Percentiles rank a stretch among this genome's conserved stretches.
phyloP scores from a whole-genome alignment of 2,113 vertebrate genomes.

The Etheostoma cragini region DNA sequence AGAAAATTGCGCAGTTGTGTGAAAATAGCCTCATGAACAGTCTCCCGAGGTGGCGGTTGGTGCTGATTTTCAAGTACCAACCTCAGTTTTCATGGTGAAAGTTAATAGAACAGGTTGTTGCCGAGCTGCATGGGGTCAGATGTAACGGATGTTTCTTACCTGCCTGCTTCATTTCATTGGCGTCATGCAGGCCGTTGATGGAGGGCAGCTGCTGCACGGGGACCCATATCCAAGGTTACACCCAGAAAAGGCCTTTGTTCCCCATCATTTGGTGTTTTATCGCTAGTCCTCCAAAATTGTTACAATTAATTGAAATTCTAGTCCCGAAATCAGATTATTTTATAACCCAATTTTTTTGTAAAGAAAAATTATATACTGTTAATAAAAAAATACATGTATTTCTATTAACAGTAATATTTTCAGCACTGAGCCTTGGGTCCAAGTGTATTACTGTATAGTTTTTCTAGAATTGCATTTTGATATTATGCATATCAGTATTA shows the following conservation, averaged over 20 bases:
- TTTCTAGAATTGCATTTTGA: no score
- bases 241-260: conserved; percentile 56
- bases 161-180: conserved; percentile 64
- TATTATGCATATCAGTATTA: no score
- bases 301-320: conserved; percentile 1
- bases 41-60: conserved; percentile 15
- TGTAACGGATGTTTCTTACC: conserved; percentile 56
- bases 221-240: conserved; percentile 64
- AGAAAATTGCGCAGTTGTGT: conserved; percentile 31
- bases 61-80: conserved; percentile 58
- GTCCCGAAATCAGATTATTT: not conserved
- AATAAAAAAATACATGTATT: not conserved
- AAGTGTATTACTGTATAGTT: not conserved
- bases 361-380: not conserved
- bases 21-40: conserved; percentile 47
- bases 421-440: not conserved
- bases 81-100: conserved; percentile 51
- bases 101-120: conserved; percentile 70
- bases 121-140: conserved; percentile 61
- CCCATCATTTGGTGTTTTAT: conserved; percentile 22
- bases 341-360: not conserved
- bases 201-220: conserved; percentile 60
- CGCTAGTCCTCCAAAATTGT: not conserved
- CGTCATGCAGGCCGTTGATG: conserved; percentile 60
- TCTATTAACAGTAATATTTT: not conserved